Evolutionary conservation across 2,113 vertebrate genomes (phyloP).

Genomic region (Callionymus lyra): DNA sequence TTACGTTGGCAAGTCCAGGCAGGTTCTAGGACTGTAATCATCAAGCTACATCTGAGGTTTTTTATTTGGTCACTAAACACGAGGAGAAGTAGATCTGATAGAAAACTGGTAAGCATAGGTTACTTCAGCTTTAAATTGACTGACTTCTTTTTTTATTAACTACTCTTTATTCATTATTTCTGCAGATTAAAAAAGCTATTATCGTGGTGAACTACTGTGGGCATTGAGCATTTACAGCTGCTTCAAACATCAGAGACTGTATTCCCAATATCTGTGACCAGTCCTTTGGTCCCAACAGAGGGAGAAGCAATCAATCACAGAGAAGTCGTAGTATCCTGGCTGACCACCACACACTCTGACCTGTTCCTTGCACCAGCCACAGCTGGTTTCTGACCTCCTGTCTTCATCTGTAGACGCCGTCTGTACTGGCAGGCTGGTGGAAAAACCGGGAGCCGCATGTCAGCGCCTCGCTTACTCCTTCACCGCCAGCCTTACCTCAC

Average conservation of each 20-base stretch:
- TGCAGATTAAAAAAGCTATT: neutral
- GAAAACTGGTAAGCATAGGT: too few species aligned
- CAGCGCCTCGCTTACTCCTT: slow-evolving; percentile 19
- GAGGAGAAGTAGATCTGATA: too few species aligned
- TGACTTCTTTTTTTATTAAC: too few species aligned
- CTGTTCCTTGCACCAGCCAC: slow-evolving; percentile 15
- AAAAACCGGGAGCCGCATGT: slow-evolving; percentile 51
- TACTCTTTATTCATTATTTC: neutral
- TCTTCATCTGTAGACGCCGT: slow-evolving; percentile 14
- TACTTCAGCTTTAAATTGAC: too few species aligned
- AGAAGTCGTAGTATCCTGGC: neutral
- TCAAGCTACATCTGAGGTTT: too few species aligned
- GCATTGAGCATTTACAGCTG: slow-evolving; percentile 7
- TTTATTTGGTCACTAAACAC: too few species aligned
- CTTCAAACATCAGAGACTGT: slow-evolving; percentile 1
- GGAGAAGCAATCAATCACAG: slow-evolving; percentile 38
- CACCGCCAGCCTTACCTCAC: slow-evolving; percentile 36
- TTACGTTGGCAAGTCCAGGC: too few species aligned
- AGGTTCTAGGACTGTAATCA: too few species aligned
- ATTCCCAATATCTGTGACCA: slow-evolving; percentile 42
- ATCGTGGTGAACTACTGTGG: too few species aligned
- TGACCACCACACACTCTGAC: slow-evolving; percentile 13
- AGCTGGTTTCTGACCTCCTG: slow-evolving; percentile 39
- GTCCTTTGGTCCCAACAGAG: slow-evolving; percentile 31
- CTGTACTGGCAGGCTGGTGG: slow-evolving; percentile 19